Percentiles rank a stretch among this genome's conserved stretches.
Conservation (phyloP, 1,140 invertebrate genomes). For the Latrodectus geometricus region DNA sequence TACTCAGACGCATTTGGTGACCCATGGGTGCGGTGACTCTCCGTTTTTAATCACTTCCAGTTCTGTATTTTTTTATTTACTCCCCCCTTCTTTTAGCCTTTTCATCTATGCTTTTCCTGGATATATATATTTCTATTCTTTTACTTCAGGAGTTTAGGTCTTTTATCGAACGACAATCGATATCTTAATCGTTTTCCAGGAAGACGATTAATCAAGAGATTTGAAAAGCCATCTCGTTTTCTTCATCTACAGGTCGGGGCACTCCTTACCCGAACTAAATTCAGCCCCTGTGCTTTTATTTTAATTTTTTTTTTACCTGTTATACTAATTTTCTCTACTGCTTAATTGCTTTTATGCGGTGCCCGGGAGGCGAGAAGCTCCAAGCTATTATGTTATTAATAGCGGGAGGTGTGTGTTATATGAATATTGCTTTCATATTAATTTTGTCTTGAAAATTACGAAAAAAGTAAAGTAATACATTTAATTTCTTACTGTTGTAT, state of each 20-base stretch:
- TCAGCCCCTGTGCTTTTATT: not conserved
- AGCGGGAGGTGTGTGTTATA: too few relatives aligned
- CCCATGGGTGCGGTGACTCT: slow-evolving; percentile 25
- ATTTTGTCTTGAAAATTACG: too few relatives aligned
- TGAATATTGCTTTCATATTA: too few relatives aligned
- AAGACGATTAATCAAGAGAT: slow-evolving; percentile 36
- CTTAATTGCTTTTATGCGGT: not conserved
- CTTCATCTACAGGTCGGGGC: slow-evolving; percentile 1
- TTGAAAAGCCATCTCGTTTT: slow-evolving; percentile 9
- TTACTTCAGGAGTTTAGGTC: not conserved
- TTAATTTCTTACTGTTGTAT: too few relatives aligned
- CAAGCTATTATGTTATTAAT: too few relatives aligned
- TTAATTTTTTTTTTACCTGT: not conserved
- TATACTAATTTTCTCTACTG: not conserved
- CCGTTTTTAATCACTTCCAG: slow-evolving; percentile 43
- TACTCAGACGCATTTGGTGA: not conserved
- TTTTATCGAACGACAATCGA: slow-evolving; percentile 52
- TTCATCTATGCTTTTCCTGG: slow-evolving; percentile 3
- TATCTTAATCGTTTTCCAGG: slow-evolving; percentile 49
- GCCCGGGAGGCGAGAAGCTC: not conserved
- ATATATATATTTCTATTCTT: slow-evolving; percentile 31
- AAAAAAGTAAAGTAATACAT: too few relatives aligned
- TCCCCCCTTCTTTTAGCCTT: not conserved
- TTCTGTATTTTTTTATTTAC: slow-evolving; percentile 7
- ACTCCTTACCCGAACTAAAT: not conserved